phyloP scores from a whole-genome alignment of 2,888 invertebrate genomes.

The Ernsta delagoae region DNA sequence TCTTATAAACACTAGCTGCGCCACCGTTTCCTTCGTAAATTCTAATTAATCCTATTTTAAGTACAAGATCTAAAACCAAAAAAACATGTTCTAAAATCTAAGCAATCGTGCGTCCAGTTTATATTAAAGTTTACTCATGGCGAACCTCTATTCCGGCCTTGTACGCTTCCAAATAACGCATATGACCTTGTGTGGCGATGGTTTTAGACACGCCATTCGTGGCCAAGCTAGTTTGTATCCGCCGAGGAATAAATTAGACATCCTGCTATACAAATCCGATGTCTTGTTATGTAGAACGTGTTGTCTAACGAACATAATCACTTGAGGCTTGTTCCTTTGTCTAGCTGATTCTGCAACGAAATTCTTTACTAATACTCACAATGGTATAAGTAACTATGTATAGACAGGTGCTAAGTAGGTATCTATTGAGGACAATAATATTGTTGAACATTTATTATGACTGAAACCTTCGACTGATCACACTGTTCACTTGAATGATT shows the following conservation, averaged over 20 bases:
- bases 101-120: slow-evolving; percentile 2
- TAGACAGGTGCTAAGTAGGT: too few species aligned
- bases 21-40: too few species aligned
- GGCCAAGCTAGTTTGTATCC: slow-evolving; percentile 40
- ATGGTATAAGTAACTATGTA: too few species aligned
- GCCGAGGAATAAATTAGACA: slow-evolving; percentile 34
- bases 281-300: slow-evolving; percentile 34
- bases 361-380: background rate
- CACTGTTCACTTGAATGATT: too few species aligned
- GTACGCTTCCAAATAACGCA: slow-evolving; percentile 62
- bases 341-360: background rate
- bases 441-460: too few species aligned
- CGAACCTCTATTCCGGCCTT: slow-evolving; percentile 21
- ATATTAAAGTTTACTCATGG: slow-evolving; percentile 12
- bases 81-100: background rate
- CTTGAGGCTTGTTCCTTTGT: slow-evolving; percentile 10
- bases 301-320: slow-evolving; percentile 25
- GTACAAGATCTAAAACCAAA: too few species aligned
- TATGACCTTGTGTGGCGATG: slow-evolving; percentile 73
- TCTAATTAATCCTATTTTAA: too few species aligned
- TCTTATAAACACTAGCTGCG: too few species aligned
- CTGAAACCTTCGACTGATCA: too few species aligned
- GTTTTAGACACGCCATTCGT: slow-evolving; percentile 68
- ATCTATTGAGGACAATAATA: too few species aligned
- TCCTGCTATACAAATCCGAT: slow-evolving; percentile 42